Conservation (phyloP, 2,113 vertebrate species). For the Nothobranchius furzeri region DNA sequence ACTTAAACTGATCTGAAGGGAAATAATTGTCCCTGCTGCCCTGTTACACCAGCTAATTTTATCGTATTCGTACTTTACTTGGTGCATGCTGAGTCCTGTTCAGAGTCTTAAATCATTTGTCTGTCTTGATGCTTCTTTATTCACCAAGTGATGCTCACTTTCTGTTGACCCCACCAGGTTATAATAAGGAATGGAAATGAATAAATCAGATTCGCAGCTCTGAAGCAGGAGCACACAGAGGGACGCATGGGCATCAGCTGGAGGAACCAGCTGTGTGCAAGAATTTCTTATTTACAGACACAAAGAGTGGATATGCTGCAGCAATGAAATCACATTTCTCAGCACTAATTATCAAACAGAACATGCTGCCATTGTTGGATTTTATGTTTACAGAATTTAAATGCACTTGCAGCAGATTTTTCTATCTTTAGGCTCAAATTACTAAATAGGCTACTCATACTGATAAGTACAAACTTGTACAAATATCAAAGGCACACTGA, state of each 20-base stretch:
- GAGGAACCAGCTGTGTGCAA: neutral
- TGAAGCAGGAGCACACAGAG: neutral
- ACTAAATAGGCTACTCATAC: too few species aligned
- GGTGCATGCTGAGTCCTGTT: slow-evolving; percentile 10
- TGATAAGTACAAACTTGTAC: too few species aligned
- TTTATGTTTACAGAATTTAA: neutral
- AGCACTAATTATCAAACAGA: neutral
- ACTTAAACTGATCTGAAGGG: slow-evolving; percentile 19
- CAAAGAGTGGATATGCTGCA: neutral
- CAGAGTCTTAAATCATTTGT: neutral
- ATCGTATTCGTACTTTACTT: neutral
- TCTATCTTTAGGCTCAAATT: too few species aligned
- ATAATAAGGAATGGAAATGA: slow-evolving; percentile 2
- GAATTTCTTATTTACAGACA: neutral
- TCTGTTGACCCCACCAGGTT: slow-evolving; percentile 3
- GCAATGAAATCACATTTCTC: neutral
- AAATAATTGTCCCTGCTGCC: slow-evolving; percentile 22
- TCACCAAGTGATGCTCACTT: slow-evolving; percentile 1
- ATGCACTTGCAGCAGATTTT: neutral
- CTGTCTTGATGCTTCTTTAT: slow-evolving; percentile 6
- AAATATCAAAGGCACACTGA: too few species aligned
- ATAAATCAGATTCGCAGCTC: neutral
- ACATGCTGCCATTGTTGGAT: neutral
- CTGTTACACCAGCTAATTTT: slow-evolving; percentile 12
- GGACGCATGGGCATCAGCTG: neutral